Evolutionary conservation across 1,140 invertebrate species (phyloP), one percentile per base, ranked within the genome.

Genomic region (Agraylea sexmaculata): DNA sequence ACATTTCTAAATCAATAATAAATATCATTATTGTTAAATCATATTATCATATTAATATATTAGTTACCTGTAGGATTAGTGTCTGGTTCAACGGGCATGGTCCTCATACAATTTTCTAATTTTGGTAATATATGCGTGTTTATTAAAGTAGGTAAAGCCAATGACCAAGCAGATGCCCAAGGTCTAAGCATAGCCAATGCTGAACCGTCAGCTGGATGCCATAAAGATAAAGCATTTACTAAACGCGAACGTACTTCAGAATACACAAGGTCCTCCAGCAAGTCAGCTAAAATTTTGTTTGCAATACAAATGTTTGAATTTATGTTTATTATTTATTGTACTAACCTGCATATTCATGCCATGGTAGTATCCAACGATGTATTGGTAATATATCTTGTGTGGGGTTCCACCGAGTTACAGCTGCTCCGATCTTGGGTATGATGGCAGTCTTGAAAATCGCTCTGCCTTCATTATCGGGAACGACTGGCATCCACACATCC

Each of bases 301-400:
- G 23, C 18, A 29, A 42, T 21, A 15, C 34, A 5, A 30, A 34
- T 34, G 36, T 29, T 33, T 12, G 4, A 37, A 44, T 23, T n/a
- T 20, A 21, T 32, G 1, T 16, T 8, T 25, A 25, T 25, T 25
- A 25, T 7, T 7, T 25, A n/a, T 6, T 25, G 23, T 6, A 45
- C 19, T 22, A 37, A 60, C 61, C 61, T 5, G 60, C 59, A 4
- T 55, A 38, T 1, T 51, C 45, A 34, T 66, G 69, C 94, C 94
- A 99, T 0, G 95, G 95, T 63, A 95, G 81, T 40, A 97, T 78
- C 95, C 95, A 99, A 5, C 79, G 74, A 63, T 98, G 92, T 47
- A 98, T 87, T 2, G 93, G 92, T 37, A 94, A 75, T 0, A 82
- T 84, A 56, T 98, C 94, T 0, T 80, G 85, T 0, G 93, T 67